A percentile compares a stretch with the other conserved stretches of the same genome.
Conservation (phyloP, 1,140 invertebrate species). For the Drosophila auraria region DNA sequence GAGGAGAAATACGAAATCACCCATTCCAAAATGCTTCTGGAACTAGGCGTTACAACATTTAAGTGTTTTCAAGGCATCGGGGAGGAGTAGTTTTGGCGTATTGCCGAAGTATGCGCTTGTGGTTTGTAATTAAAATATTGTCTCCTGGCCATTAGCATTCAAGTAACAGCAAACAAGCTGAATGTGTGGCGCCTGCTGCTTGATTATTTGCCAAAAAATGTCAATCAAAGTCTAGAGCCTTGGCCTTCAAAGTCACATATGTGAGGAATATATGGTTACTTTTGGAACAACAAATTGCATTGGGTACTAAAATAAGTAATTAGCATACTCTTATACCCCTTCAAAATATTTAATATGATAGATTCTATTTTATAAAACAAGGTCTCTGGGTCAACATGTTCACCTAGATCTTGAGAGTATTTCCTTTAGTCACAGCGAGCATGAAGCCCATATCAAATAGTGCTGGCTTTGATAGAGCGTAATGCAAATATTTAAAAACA, state of each 20-base stretch:
- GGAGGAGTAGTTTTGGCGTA: neutral
- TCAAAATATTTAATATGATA: neutral
- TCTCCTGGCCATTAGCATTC: constrained; percentile 33
- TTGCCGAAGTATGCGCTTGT: constrained; percentile 10
- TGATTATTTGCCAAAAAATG: constrained; percentile 24
- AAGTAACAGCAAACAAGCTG: constrained; percentile 17
- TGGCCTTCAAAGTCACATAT: constrained; percentile 26
- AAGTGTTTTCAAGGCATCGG: constrained; percentile 4
- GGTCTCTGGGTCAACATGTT: constrained; percentile 40
- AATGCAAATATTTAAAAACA: constrained; percentile 50
- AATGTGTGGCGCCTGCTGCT: constrained; percentile 29
- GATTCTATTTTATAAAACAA: neutral
- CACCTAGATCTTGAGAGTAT: constrained; percentile 33
- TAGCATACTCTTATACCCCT: no score
- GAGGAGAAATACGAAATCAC: constrained; percentile 8
- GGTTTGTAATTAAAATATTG: constrained; percentile 32
- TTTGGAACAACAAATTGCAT: neutral
- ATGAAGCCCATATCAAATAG: constrained; percentile 44
- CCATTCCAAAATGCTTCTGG: constrained; percentile 37
- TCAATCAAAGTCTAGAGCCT: constrained; percentile 9
- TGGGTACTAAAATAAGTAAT: no score
- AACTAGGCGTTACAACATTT: constrained; percentile 25
- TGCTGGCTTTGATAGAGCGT: constrained; percentile 17
- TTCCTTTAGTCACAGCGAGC: constrained; percentile 30
- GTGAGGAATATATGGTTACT: constrained; percentile 9